phyloP scores from a whole-genome alignment of 2,113 vertebrate genomes.

The Ranitomeya variabilis region DNA sequence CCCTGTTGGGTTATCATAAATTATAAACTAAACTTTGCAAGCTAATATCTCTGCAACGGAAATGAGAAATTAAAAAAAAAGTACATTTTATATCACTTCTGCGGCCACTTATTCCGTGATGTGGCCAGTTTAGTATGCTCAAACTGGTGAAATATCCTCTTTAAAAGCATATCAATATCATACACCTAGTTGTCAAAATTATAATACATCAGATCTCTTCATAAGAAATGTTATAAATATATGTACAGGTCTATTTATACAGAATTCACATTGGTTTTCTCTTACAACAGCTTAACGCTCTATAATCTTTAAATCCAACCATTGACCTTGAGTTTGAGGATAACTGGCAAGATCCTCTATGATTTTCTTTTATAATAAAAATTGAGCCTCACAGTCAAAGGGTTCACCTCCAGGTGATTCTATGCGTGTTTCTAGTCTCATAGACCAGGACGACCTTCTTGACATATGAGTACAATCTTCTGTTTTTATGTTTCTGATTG shows the following conservation, averaged over 20 bases:
- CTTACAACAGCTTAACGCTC: neutral
- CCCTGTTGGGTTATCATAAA: too few species aligned
- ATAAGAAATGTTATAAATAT: constrained; percentile 53
- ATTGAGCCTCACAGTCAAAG: neutral
- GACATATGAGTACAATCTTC: neutral
- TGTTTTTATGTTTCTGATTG: neutral
- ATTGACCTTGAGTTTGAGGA: neutral
- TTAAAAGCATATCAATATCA: neutral
- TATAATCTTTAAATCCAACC: neutral
- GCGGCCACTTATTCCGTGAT: too few species aligned
- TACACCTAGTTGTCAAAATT: neutral
- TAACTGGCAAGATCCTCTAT: neutral
- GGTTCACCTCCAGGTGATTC: neutral
- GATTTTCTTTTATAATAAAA: neutral
- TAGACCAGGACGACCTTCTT: neutral
- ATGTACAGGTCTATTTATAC: constrained; percentile 38
- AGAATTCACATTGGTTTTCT: neutral
- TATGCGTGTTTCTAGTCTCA: neutral
- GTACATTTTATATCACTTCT: too few species aligned
- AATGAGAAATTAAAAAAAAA: too few species aligned
- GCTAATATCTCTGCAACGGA: too few species aligned
- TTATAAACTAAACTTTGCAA: too few species aligned
- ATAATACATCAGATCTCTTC: neutral
- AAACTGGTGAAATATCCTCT: too few species aligned
- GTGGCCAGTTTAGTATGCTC: too few species aligned